Base-by-base conservation (phyloP, 1,140 invertebrate genomes). In the Drosophila hydei region DNA sequence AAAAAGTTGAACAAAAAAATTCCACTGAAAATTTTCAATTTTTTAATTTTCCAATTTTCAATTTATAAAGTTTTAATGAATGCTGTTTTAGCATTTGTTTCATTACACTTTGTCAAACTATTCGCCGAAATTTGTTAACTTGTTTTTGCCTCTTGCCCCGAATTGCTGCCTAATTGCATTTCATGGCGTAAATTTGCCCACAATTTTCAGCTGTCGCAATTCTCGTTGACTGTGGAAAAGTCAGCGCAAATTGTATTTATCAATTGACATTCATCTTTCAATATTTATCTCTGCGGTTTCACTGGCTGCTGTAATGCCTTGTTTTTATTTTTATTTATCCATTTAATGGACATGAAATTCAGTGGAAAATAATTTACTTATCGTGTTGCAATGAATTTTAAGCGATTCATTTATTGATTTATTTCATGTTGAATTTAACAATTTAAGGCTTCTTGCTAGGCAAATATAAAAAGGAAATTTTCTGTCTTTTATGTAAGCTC, bases 41-140 rank as follows among this genome's bases (percentile, higher is more conserved):
- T n/a, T n/a, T n/a, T n/a, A n/a, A n/a, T n/a, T 52, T 36, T 12
- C 0, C 7, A 2, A 4, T 51, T 40, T n/a, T 27, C 1, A 8
- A 19, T 14, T 19, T n/a, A 8, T 1, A 60, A 62, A 62, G 38
- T 68, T 61, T 68, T 61, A 52, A 52, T 60, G 36, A 51, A 68
- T 51, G 27, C 38, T 33, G 19, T 48, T 40, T 62, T 14, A 23
- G 14, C 14, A 55, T 55, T 70, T 63, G 47, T 40, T 23, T 70
- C 38, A 70, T 50, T 70, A 23, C 23, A 56, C 30, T 63, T 55
- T 18, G 18, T 14, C 40, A 48, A 64, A 70, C 43, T 70, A 43
- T 23, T 56, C 18, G 16, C 4, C 18, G 38, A 8, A 25, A 50
- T 64, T 64, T 63, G 19, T 33, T 11, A 33, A 33, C 9, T 14